Percentiles rank a stretch among this genome's conserved stretches.
phyloP scores from a whole-genome alignment of 2,888 invertebrate species.

The Agonopterix subpropinquella region DNA sequence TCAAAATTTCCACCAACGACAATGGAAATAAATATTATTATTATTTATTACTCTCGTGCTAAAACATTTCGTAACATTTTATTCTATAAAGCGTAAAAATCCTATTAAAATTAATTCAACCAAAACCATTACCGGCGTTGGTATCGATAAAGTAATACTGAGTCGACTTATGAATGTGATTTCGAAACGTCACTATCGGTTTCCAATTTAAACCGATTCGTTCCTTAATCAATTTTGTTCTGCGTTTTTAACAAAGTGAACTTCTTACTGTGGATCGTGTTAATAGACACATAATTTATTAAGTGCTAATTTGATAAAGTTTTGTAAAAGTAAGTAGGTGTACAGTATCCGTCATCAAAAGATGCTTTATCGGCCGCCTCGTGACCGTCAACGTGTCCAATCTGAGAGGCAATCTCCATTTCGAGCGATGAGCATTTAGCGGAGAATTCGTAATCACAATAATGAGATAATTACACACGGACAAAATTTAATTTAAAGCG shows the following conservation, averaged over 20 bases:
- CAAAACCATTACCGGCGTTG: slow-evolving; percentile 69
- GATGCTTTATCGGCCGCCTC: slow-evolving; percentile 33
- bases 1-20: slow-evolving; percentile 19
- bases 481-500: slow-evolving; percentile 76
- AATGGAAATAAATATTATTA: slow-evolving; percentile 24
- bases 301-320: slow-evolving; percentile 43
- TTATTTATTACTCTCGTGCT: slow-evolving; percentile 62
- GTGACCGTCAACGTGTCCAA: slow-evolving; percentile 43
- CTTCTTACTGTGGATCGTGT: slow-evolving; percentile 54
- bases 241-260: slow-evolving; percentile 57
- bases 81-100: slow-evolving; percentile 72
- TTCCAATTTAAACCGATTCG: slow-evolving; percentile 76
- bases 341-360: slow-evolving; percentile 30
- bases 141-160: slow-evolving; percentile 73
- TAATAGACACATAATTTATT: slow-evolving; percentile 54
- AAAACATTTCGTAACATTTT: slow-evolving; percentile 71
- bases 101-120: slow-evolving; percentile 74
- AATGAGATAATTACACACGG: slow-evolving; percentile 76
- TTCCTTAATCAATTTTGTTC: slow-evolving; percentile 74
- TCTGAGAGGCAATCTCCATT: slow-evolving; percentile 60
- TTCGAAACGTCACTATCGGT: slow-evolving; percentile 75
- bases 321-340: slow-evolving; percentile 27
- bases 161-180: slow-evolving; percentile 73
- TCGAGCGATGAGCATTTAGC: slow-evolving; percentile 69
- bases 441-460: slow-evolving; percentile 73